A percentile compares a stretch with the other conserved stretches of the same genome.
These are phyloP conservation scores for Orthosia incerta DNA, from an alignment of 2,888 invertebrate genomes.

Conservation along the genomic window DNA sequence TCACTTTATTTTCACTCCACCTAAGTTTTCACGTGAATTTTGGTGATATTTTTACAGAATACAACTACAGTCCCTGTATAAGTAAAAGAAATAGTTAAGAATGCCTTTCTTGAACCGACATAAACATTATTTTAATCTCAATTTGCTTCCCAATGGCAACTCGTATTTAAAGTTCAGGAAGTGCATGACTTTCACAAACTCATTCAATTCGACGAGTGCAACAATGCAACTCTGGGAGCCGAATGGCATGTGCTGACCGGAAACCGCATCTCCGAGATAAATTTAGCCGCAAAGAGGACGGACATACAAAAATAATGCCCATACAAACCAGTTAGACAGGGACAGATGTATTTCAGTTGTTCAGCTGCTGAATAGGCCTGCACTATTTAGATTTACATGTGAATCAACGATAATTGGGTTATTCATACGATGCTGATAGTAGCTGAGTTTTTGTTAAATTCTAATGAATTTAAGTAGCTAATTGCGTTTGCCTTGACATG, in stretches of 20 bases:
- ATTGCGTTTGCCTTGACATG: slow-evolving; percentile 27
- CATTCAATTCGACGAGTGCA: slow-evolving; percentile 74
- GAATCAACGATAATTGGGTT: slow-evolving; percentile 76
- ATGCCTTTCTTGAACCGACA: neutral
- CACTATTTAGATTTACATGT: slow-evolving; percentile 72
- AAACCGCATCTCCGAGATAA: slow-evolving; percentile 85
- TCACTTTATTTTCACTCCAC: too few species aligned
- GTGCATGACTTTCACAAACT: slow-evolving; percentile 74
- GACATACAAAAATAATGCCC: slow-evolving; percentile 70
- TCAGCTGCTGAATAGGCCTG: slow-evolving; percentile 66
- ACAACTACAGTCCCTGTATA: too few species aligned
- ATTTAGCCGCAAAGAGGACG: slow-evolving; percentile 84
- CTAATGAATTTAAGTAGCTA: slow-evolving; percentile 33
- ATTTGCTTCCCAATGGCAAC: slow-evolving; percentile 6
- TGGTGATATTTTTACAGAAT: too few species aligned
- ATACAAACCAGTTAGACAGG: slow-evolving; percentile 67
- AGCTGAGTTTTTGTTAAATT: slow-evolving; percentile 60
- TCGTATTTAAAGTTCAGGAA: slow-evolving; percentile 64
- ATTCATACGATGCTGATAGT: slow-evolving; percentile 66
- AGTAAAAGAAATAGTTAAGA: neutral
- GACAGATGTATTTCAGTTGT: slow-evolving; percentile 69
- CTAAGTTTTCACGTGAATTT: too few species aligned
- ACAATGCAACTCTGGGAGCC: slow-evolving; percentile 73
- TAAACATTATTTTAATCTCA: neutral
- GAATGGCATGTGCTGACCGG: slow-evolving; percentile 81